Conservation (phyloP, 2,113 vertebrate species). For the Cichladusa arquata region DNA sequence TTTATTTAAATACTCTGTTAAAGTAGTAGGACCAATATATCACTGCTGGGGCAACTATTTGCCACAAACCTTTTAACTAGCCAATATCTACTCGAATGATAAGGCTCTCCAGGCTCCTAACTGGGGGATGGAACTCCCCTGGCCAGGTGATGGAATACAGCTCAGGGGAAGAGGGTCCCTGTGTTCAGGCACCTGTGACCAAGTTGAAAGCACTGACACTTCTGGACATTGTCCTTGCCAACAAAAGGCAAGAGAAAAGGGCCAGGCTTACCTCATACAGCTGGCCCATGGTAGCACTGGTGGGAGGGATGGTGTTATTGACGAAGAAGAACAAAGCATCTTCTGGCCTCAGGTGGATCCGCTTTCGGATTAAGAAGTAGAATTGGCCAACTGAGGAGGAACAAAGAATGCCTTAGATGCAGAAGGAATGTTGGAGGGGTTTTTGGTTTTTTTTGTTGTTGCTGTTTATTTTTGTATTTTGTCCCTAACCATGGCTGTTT, state of each 20-base stretch:
- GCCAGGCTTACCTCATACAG: slow-evolving; percentile 90
- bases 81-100: neutral
- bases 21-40: neutral
- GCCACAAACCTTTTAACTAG: neutral
- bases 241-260: neutral
- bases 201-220: neutral
- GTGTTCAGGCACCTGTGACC: neutral
- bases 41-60: neutral
- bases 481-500: neutral
- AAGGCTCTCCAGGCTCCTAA: neutral
- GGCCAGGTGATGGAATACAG: neutral
- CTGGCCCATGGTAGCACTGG: slow-evolving; percentile 92
- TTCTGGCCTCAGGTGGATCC: slow-evolving; percentile 92
- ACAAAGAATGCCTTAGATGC: neutral
- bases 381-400: slow-evolving; percentile 87
- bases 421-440: neutral
- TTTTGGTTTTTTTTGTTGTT: neutral
- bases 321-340: slow-evolving; percentile 98
- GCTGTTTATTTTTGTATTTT: neutral
- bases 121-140: neutral
- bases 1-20: neutral
- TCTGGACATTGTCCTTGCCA: neutral
- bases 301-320: slow-evolving; percentile 95
- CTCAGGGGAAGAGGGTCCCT: neutral
- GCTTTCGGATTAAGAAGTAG: slow-evolving; percentile 96